Conservation (phyloP, 2,797 vertebrate genomes). For the Propithecus perrieri region DNA sequence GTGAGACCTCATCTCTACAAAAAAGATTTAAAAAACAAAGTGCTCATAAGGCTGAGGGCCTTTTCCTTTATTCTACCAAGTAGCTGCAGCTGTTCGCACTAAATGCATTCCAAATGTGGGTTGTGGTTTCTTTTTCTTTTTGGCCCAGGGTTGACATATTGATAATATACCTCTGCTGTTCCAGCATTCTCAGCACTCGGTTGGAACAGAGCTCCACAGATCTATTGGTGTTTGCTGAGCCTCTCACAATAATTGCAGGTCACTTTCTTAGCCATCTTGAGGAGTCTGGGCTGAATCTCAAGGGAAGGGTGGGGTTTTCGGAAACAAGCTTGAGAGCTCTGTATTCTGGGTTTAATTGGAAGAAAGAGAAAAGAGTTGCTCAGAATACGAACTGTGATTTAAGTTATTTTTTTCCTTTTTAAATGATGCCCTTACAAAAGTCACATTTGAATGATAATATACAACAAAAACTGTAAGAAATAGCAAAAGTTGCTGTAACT, state of each 20-base stretch:
- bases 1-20: neutral
- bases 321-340: neutral
- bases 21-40: neutral
- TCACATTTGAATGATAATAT: neutral
- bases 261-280: constrained; percentile 10
- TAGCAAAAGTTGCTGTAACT: neutral
- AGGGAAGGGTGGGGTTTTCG: constrained; percentile 8
- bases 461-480: neutral
- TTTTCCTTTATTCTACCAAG: neutral
- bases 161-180: neutral
- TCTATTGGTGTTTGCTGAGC: neutral
- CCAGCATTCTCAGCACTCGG: neutral
- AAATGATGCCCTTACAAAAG: neutral
- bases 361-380: neutral
- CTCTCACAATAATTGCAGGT: neutral
- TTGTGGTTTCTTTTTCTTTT: constrained; percentile 45
- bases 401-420: neutral
- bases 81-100: neutral
- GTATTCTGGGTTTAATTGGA: neutral
- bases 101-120: neutral
- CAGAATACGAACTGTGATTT: neutral
- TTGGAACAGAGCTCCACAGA: neutral
- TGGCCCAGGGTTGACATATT: neutral
- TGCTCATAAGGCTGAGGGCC: neutral
- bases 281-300: neutral